phyloP scores from a whole-genome alignment of 1,140 invertebrate species.

The Sinella curviseta region DNA sequence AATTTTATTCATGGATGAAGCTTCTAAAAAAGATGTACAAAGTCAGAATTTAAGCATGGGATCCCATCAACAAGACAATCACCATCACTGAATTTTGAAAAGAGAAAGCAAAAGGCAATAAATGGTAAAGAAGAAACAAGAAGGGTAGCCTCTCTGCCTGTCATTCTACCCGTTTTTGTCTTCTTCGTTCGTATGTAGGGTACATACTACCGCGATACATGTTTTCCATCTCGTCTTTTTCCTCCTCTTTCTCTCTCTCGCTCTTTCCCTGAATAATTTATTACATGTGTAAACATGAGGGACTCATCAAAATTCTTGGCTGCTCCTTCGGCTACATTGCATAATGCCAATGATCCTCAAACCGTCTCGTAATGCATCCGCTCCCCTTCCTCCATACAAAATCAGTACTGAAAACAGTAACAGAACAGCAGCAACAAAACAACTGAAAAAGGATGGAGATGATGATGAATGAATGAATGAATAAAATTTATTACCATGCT shows the following conservation, averaged over 20 bases:
- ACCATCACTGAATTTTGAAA: background rate
- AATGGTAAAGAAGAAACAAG: background rate
- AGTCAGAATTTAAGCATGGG: background rate
- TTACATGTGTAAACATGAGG: conserved; percentile 23
- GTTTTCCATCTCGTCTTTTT: background rate
- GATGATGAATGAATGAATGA: no score
- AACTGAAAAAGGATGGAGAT: no score
- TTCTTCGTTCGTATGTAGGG: background rate
- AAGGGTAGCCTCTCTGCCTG: background rate
- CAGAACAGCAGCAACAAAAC: background rate
- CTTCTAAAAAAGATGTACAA: background rate
- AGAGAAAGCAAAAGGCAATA: background rate
- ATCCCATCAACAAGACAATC: background rate
- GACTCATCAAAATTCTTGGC: conserved; percentile 17
- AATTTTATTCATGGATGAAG: background rate
- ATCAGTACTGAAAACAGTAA: background rate
- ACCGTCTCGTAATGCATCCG: background rate
- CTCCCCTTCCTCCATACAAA: background rate
- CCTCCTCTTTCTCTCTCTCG: background rate
- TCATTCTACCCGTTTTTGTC: background rate
- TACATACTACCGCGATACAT: background rate
- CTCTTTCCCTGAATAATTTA: conserved; percentile 20
- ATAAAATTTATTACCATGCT: background rate
- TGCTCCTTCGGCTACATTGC: conserved; percentile 9
- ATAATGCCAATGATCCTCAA: conserved; percentile 26